Conservation (phyloP, 2,888 invertebrate species). For the Heliconius charithonia region DNA sequence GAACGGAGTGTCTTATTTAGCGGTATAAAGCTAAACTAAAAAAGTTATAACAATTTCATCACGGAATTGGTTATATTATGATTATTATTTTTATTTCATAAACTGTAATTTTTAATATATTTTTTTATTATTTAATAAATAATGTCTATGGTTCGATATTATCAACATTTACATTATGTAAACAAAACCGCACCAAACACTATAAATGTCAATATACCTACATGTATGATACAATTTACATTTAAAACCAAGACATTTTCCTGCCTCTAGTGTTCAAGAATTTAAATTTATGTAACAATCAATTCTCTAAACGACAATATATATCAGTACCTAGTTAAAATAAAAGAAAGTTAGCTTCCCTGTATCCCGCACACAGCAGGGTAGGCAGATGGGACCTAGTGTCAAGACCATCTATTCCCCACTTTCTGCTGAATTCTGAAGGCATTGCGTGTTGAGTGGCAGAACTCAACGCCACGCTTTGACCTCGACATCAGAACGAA, state of each 20-base stretch:
- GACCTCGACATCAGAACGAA: no score
- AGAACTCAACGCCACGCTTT: no score
- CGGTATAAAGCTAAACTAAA: neutral
- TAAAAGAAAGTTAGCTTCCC: no score
- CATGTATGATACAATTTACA: neutral
- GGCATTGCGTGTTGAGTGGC: no score
- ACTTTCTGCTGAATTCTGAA: no score
- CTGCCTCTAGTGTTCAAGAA: neutral
- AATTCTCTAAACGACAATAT: neutral
- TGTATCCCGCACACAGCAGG: no score
- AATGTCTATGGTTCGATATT: neutral
- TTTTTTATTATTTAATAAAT: neutral
- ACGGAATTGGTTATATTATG: neutral
- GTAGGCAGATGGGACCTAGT: no score
- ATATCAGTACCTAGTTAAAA: neutral
- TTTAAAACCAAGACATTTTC: neutral
- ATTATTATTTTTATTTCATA: neutral
- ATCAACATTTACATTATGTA: neutral
- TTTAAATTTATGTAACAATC: conserved; percentile 1
- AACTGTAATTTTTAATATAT: no score
- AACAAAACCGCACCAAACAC: neutral
- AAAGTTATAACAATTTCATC: neutral
- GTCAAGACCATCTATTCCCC: no score
- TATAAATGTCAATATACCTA: neutral
- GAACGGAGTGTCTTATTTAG: no score